Percentiles rank a stretch among this genome's conserved stretches.
These are phyloP conservation scores for Sclerodermus sp. DNA, from an alignment of 2,888 invertebrate genomes.

Conservation along the genomic window DNA sequence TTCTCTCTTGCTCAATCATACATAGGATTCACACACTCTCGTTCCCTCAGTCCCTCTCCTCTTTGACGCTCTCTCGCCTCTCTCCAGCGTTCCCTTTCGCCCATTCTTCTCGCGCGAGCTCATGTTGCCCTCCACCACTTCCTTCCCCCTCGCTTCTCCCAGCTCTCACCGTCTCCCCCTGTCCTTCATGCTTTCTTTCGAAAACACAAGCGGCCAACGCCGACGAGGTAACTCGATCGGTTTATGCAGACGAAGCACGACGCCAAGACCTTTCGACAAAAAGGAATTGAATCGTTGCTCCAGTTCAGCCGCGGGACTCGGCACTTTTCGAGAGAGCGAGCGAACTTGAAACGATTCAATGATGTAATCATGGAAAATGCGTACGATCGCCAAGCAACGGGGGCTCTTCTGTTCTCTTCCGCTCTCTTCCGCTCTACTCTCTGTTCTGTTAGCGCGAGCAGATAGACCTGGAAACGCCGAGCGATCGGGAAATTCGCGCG, in stretches of 20 bases:
- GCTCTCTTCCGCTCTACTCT: too few species aligned
- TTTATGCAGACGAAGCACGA: constrained; percentile 3
- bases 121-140: neutral
- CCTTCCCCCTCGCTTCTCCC: constrained; percentile 8
- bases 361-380: too few species aligned
- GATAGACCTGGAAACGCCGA: too few species aligned
- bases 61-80: constrained; percentile 4
- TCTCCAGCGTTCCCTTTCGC: constrained; percentile 10
- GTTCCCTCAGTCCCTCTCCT: constrained; percentile 14
- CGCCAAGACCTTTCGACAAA: too few species aligned
- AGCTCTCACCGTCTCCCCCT: constrained; percentile 3
- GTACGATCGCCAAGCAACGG: too few species aligned
- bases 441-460: too few species aligned
- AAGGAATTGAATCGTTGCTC: too few species aligned
- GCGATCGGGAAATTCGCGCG: too few species aligned
- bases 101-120: constrained; percentile 4
- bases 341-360: too few species aligned
- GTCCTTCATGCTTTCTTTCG: constrained; percentile 11
- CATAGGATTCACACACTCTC: constrained; percentile 3
- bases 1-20: constrained; percentile 7
- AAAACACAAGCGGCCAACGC: constrained; percentile 7
- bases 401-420: too few species aligned
- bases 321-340: too few species aligned
- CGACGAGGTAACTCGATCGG: constrained; percentile 12
- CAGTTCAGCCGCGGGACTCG: too few species aligned